Evolutionary conservation across 1,140 invertebrate species (phyloP).

Genomic region (Adelges cooleyi): DNA sequence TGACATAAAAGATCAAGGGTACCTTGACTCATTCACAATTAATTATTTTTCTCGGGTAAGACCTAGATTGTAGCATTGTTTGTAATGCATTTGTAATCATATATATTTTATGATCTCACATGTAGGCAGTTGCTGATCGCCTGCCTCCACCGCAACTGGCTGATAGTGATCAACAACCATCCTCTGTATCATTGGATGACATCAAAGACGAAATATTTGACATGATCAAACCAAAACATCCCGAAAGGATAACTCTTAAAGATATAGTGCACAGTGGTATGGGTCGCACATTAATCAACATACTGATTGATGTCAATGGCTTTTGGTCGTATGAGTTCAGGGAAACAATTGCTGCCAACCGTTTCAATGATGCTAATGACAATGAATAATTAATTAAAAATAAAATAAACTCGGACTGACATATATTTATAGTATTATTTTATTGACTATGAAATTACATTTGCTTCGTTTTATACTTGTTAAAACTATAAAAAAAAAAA

Average conservation of each 20-base stretch:
- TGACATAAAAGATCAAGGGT: constrained; percentile 79
- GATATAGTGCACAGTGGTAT: constrained; percentile 77
- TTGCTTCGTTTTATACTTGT: too few relatives aligned
- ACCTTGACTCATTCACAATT: constrained; percentile 78
- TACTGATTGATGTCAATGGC: constrained; percentile 89
- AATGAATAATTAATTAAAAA: too few relatives aligned
- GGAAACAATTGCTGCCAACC: constrained; percentile 58
- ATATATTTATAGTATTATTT: too few relatives aligned
- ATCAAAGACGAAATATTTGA: constrained; percentile 97
- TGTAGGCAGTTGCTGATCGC: constrained; percentile 77
- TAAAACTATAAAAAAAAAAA: too few relatives aligned
- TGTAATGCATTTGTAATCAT: too few relatives aligned
- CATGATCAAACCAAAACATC: constrained; percentile 84
- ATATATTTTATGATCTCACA: too few relatives aligned
- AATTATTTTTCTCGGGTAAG: constrained; percentile 89
- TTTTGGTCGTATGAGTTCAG: constrained; percentile 94
- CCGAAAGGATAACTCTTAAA: constrained; percentile 71
- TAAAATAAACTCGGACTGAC: too few relatives aligned
- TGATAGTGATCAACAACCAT: constrained; percentile 52
- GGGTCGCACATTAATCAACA: constrained; percentile 85
- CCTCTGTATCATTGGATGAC: constrained; percentile 81
- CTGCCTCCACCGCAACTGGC: constrained; percentile 46
- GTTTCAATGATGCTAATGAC: too few relatives aligned
- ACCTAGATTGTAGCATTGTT: too few relatives aligned
- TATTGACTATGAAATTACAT: too few relatives aligned